A percentile compares a stretch with the other conserved stretches of the same genome.
These are phyloP conservation scores for Lithobates sylvaticus DNA, from an alignment of 2,797 vertebrate species.

Conservation along the genomic window DNA sequence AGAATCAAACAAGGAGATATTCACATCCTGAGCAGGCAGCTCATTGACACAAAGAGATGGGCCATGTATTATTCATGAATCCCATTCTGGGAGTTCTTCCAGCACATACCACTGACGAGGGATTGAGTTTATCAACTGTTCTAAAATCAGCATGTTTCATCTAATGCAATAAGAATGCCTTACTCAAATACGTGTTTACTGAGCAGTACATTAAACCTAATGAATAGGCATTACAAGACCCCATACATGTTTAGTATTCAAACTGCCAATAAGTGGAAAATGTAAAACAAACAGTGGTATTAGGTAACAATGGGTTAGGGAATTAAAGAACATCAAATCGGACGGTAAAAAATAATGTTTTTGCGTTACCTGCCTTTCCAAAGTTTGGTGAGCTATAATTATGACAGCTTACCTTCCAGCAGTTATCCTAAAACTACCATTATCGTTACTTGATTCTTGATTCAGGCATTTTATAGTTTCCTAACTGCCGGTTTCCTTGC, in stretches of 20 bases:
- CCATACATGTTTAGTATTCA: slow-evolving; percentile 27
- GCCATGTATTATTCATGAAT: slow-evolving; percentile 74
- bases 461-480: no score
- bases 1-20: slow-evolving; percentile 69
- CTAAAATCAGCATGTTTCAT: slow-evolving; percentile 71
- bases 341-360: background rate
- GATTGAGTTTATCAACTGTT: slow-evolving; percentile 70
- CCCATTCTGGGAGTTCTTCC: slow-evolving; percentile 73
- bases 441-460: no score
- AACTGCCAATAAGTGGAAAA: slow-evolving; percentile 21
- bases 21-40: slow-evolving; percentile 67
- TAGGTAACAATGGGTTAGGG: background rate
- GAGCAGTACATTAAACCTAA: slow-evolving; percentile 29
- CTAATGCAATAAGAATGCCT: slow-evolving; percentile 73
- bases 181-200: slow-evolving; percentile 65
- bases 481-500: no score
- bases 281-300: slow-evolving; percentile 35
- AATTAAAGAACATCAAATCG: background rate
- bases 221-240: slow-evolving; percentile 28
- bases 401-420: no score
- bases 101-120: slow-evolving; percentile 68
- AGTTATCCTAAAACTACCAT: no score
- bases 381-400: no score
- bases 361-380: background rate
- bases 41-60: slow-evolving; percentile 64